phyloP scores from a whole-genome alignment of 2,888 invertebrate genomes.

The Pachycephus smyrnensis region DNA sequence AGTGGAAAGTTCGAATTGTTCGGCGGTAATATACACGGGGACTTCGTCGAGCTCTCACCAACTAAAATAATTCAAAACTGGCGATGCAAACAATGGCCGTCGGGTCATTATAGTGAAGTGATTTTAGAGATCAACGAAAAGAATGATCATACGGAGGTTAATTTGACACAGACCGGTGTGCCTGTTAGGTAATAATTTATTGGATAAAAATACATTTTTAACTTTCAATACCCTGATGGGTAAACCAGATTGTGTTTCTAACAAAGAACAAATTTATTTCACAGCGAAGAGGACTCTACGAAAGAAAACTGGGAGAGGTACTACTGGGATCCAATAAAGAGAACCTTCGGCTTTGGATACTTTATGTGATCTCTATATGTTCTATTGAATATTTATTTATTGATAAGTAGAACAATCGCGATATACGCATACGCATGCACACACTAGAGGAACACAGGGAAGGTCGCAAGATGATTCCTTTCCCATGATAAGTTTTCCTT shows the following conservation, averaged over 20 bases:
- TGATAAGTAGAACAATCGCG: slow-evolving; percentile 51
- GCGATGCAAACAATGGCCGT: slow-evolving; percentile 96
- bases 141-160: slow-evolving; percentile 88
- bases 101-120: slow-evolving; percentile 90
- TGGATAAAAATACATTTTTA: background rate
- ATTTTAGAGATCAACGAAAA: slow-evolving; percentile 87
- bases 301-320: slow-evolving; percentile 91
- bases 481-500: background rate
- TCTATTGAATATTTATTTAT: slow-evolving; percentile 52
- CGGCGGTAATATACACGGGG: slow-evolving; percentile 91
- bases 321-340: slow-evolving; percentile 95
- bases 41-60: slow-evolving; percentile 86
- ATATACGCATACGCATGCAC: slow-evolving; percentile 10
- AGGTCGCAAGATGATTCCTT: background rate
- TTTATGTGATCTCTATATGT: slow-evolving; percentile 67
- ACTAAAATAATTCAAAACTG: slow-evolving; percentile 89
- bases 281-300: slow-evolving; percentile 81
- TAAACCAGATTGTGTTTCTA: background rate
- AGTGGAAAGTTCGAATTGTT: slow-evolving; percentile 92
- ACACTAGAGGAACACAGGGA: background rate
- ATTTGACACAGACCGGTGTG: slow-evolving; percentile 85
- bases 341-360: slow-evolving; percentile 90
- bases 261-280: slow-evolving; percentile 30
- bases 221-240: background rate
- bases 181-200: slow-evolving; percentile 73